Evolutionary conservation across 1,140 invertebrate species (phyloP), one percentile per base, ranked within the genome.

Genomic region (Danaus melanippus): DNA sequence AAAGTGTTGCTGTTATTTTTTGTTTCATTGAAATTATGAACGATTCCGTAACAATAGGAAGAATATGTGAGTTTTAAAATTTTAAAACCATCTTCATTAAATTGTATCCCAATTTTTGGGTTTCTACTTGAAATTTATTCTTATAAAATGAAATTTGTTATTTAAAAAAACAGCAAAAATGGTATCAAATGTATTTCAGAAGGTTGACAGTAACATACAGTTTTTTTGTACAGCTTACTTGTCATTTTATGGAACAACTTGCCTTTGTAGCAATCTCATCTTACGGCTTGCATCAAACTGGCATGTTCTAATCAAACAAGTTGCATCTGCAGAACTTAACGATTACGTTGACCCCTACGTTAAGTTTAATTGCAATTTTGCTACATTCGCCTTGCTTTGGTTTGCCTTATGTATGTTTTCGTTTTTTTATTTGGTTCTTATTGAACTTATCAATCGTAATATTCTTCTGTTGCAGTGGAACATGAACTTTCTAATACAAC

Each of bases 401-500:
- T 1, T 59, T 1, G 51, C 53, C 2, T n/a, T 66, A 9, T 11
- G 60, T 62, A 10, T 47, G 56, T 54, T 39, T 49, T 0, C 12
- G 10, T 41, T 49, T 40, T 40, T 49, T 50, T 50, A 42, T 2
- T n/a, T 50, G 41, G 49, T 50, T n/a, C 49, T 12, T 44, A 12
- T 40, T 45, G 15, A 50, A 21, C 15, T 42, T 7, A 44, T 50
- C 12, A 21, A n/a, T 39, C 43, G 39, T 42, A 46, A 12, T 9
- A 41, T 45, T 1, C 40, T 42, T 43, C 32, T 52, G 17, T 74
- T 75, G 42, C 61, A 80, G 77, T 69, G 40, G 77, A 78, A 63
- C 66, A 80, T 15, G 9, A 71, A 2, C 45, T 77, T 6, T 60
- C 67, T 0, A 45, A 63, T 49, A 12, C 69, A 43, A 62, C 67